These are phyloP conservation scores for Anguilla rostrata DNA, from an alignment of 2,113 vertebrate genomes.

Conservation along the genomic window DNA sequence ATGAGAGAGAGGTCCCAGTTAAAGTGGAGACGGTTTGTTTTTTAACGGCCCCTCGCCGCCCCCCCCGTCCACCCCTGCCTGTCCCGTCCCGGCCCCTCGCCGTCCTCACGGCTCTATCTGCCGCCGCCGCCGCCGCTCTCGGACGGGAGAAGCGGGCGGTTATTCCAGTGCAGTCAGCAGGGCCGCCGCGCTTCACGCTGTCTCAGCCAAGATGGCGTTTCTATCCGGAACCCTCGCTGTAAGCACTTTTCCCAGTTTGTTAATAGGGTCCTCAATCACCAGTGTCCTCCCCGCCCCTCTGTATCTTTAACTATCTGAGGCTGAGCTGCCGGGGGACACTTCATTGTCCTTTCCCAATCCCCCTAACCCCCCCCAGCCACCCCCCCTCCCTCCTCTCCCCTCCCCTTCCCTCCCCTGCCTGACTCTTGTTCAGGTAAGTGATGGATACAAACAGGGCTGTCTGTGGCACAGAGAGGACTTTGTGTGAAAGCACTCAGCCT, in stretches of 20 bases:
- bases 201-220: conserved; percentile 37
- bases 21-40: neutral
- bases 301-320: neutral
- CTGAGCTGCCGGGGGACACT: neutral
- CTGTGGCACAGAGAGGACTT: neutral
- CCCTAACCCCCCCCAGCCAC: neutral
- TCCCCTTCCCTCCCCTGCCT: neutral
- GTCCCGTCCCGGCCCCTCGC: conserved; percentile 35
- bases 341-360: neutral
- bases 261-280: conserved; percentile 34
- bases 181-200: conserved; percentile 27
- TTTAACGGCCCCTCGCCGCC: neutral
- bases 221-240: conserved; percentile 32
- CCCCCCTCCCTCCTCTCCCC: neutral
- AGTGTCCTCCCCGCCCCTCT: neutral
- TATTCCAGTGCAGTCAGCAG: conserved; percentile 31
- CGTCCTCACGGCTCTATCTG: conserved; percentile 46
- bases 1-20: neutral
- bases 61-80: neutral
- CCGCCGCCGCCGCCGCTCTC: conserved; percentile 37
- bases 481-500: too few species aligned
- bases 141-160: conserved; percentile 30
- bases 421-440: neutral
- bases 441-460: neutral
- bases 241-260: conserved; percentile 28